A percentile compares a stretch with the other conserved stretches of the same genome.
Evolutionary conservation across 2,888 invertebrate genomes (phyloP).

Genomic region (Dermolepida albohirtum): DNA sequence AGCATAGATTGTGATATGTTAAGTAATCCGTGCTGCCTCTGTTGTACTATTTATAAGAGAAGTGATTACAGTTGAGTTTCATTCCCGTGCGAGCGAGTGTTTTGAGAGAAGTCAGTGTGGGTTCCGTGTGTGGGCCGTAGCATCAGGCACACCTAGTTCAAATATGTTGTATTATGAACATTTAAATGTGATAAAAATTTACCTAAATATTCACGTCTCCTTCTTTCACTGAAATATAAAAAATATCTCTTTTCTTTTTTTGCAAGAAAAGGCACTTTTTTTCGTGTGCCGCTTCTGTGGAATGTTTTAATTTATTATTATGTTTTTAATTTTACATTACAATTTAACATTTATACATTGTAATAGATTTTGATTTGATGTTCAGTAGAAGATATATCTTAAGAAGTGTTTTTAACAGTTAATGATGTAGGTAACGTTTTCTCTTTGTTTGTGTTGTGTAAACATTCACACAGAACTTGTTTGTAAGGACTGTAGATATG

Average conservation of each 20-base stretch:
- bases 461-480: no score
- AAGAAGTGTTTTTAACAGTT: no score
- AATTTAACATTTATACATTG: no score
- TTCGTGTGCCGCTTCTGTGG: no score
- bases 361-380: no score
- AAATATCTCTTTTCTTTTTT: not conserved
- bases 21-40: constrained; percentile 16
- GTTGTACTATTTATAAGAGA: constrained; percentile 12
- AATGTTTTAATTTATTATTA: no score
- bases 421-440: no score
- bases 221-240: not conserved
- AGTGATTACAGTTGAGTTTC: constrained; percentile 38
- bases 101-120: constrained; percentile 44
- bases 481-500: no score
- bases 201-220: constrained; percentile 31
- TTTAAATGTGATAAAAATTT: constrained; percentile 49
- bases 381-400: no score
- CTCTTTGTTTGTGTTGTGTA: no score
- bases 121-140: constrained; percentile 42
- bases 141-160: constrained; percentile 51
- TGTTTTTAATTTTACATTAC: no score
- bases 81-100: constrained; percentile 12
- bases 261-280: constrained; percentile 5
- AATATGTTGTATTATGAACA: constrained; percentile 51
- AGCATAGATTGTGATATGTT: not conserved